A percentile compares a stretch with the other conserved stretches of the same genome.
These are phyloP conservation scores for Tanypteryx hageni DNA, from an alignment of 2,888 invertebrate species.

Conservation along the genomic window DNA sequence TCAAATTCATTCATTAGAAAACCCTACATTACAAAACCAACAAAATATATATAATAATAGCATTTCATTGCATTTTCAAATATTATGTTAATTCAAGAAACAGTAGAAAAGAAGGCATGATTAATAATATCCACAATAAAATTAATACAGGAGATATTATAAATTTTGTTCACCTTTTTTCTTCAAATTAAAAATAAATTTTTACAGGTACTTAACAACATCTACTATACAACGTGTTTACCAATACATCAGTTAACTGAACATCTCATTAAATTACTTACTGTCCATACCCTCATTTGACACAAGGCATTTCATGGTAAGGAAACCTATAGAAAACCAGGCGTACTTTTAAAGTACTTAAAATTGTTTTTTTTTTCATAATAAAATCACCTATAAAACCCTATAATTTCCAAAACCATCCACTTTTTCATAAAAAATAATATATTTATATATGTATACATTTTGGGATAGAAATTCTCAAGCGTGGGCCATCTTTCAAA, in stretches of 20 bases:
- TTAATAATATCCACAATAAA: slow-evolving; percentile 58
- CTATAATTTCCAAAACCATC: slow-evolving; percentile 60
- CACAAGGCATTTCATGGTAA: slow-evolving; percentile 64
- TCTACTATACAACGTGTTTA: slow-evolving; percentile 59
- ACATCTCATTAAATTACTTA: slow-evolving; percentile 61
- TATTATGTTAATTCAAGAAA: slow-evolving; percentile 59
- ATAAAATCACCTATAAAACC: slow-evolving; percentile 63
- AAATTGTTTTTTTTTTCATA: slow-evolving; percentile 58
- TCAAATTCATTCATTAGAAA: slow-evolving; percentile 56
- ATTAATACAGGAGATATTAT: slow-evolving; percentile 60
- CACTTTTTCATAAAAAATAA: slow-evolving; percentile 64
- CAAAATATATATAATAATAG: slow-evolving; percentile 58
- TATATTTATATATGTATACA: slow-evolving; percentile 63
- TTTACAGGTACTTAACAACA: slow-evolving; percentile 62
- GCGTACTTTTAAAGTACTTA: slow-evolving; percentile 61
- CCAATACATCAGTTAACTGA: slow-evolving; percentile 46
- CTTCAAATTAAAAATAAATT: slow-evolving; percentile 56
- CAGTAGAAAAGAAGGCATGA: slow-evolving; percentile 60
- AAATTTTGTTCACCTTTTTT: slow-evolving; percentile 48
- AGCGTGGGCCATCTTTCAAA: slow-evolving; percentile 56
- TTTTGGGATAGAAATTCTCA: slow-evolving; percentile 57
- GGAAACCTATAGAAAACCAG: slow-evolving; percentile 64
- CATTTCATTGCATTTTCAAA: slow-evolving; percentile 55
- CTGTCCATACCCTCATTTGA: slow-evolving; percentile 59
- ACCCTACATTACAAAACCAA: slow-evolving; percentile 62